These are phyloP conservation scores for Parazoanthus swiftii DNA, from an alignment of 92 coral and sea anemone species.

Conservation along the genomic window DNA sequence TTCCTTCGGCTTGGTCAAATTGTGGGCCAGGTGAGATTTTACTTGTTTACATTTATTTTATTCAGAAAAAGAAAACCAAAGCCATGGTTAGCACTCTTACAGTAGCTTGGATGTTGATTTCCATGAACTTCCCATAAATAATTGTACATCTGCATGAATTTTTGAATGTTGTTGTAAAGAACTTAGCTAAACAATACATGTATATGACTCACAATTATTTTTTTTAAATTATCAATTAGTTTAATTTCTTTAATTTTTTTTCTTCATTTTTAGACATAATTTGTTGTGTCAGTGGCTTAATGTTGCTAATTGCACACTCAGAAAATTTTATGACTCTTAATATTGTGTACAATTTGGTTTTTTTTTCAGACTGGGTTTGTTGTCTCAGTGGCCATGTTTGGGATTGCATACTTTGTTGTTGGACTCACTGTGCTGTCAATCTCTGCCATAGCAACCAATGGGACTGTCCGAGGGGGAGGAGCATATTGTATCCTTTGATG, in stretches of 20 bases:
- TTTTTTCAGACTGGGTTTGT: constrained; percentile 83
- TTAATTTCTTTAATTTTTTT: too few species aligned
- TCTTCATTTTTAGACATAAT: too few species aligned
- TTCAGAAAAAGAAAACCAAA: background rate
- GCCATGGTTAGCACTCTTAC: too few species aligned
- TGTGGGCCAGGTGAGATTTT: constrained; percentile 84
- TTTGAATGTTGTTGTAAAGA: background rate
- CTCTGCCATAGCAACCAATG: constrained; percentile 99
- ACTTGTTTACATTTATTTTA: background rate
- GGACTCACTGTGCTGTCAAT: constrained; percentile 90
- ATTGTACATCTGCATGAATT: too few species aligned
- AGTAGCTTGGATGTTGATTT: too few species aligned
- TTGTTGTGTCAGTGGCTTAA: too few species aligned
- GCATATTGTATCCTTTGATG: constrained; percentile 92
- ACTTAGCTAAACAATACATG: too few species aligned
- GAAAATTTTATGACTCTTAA: too few species aligned
- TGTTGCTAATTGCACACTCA: too few species aligned
- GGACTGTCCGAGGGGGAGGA: constrained; percentile 93
- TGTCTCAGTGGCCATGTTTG: constrained; percentile 68
- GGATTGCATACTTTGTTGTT: constrained; percentile 87
- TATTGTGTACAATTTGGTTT: background rate
- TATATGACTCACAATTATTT: too few species aligned
- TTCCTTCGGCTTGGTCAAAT: constrained; percentile 91
- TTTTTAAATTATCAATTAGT: too few species aligned
- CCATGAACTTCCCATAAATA: too few species aligned